These are phyloP conservation scores for Dromas ardeola DNA, from an alignment of 2,113 vertebrate genomes.

Conservation along the genomic window DNA sequence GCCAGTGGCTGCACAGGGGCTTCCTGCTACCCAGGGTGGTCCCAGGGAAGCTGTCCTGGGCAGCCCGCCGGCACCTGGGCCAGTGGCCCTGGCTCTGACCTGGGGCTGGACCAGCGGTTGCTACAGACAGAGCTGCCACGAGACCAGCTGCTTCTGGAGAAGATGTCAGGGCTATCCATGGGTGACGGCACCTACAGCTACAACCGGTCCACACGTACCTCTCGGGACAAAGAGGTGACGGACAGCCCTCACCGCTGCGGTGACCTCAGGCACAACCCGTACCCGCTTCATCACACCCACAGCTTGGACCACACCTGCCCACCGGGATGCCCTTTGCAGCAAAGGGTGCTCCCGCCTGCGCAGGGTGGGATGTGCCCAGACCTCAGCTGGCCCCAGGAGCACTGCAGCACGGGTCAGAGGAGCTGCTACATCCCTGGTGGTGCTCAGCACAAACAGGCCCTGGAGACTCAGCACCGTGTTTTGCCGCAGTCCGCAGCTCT, in stretches of 20 bases:
- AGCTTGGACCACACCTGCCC: neutral
- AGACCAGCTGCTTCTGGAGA: neutral
- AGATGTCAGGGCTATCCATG: constrained; percentile 20
- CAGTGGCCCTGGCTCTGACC: rapidly evolving
- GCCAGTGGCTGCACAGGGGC: neutral
- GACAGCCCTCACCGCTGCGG: neutral
- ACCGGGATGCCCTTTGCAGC: neutral
- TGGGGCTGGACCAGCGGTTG: neutral
- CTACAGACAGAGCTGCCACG: neutral
- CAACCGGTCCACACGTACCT: rapidly evolving
- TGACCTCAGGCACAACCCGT: neutral
- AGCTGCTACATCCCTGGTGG: rapidly evolving
- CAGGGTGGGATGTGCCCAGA: rapidly evolving
- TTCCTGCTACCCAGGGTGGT: neutral
- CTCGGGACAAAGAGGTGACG: neutral
- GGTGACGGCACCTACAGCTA: rapidly evolving
- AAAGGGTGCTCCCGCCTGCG: rapidly evolving
- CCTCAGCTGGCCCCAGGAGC: neutral
- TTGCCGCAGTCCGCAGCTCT: rapidly evolving
- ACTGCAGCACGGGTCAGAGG: rapidly evolving
- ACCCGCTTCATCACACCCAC: neutral
- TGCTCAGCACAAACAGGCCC: neutral
- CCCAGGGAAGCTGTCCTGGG: neutral
- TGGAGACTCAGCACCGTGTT: neutral
- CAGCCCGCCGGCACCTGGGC: neutral